Base-by-base conservation (phyloP, 2,797 vertebrate genomes). In the Hafferia zeledoni region DNA sequence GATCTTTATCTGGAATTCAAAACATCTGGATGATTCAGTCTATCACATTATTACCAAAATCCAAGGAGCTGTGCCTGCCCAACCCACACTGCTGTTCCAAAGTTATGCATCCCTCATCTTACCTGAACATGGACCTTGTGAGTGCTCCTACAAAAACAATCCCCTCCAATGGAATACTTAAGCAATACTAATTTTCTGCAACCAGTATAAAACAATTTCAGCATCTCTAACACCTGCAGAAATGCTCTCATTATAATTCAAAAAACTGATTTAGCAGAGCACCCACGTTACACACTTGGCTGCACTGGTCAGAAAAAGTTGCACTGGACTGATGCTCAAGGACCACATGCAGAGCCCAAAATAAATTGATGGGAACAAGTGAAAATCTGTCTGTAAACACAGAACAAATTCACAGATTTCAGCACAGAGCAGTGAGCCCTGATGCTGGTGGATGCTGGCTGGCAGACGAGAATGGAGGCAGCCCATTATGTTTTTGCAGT, bases 361-460 rank as follows among this genome's bases (percentile, higher is more conserved):
- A 72, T 39, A 88, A 95, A 94, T 57, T 78, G 83, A 89, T 55
- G 76, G 44, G 65, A 87, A 94, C 47, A 74, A 76, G 52, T 20
- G 60, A 68, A 94, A 96, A 93, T 49, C 87, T 57, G 79, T 71
- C 87, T 75, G 91, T 23, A 81, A 93, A 71, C 91, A 71, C 61
- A 69, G 43, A 84, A 83, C n/a, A 87, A 93, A 93, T 61, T 60
- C 75, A 57, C 31, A 6, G 35, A 31, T 41, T 61, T 83, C 68
- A 59, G 50, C 14, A 13, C 41, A 56, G 23, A 75, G 65, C 67
- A 68, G 60, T 1, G 0, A 90, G 74, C 70, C 50, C 70, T 83
- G 44, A 43, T 83, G 74, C 1, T 78, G 89, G 71, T 63, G 64
- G 89, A 19, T 81, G 81, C 64, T 77, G 71, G 75, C 52, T 94